Evolutionary conservation across 2,113 vertebrate genomes (phyloP).

Genomic region (Paralichthys olivaceus): DNA sequence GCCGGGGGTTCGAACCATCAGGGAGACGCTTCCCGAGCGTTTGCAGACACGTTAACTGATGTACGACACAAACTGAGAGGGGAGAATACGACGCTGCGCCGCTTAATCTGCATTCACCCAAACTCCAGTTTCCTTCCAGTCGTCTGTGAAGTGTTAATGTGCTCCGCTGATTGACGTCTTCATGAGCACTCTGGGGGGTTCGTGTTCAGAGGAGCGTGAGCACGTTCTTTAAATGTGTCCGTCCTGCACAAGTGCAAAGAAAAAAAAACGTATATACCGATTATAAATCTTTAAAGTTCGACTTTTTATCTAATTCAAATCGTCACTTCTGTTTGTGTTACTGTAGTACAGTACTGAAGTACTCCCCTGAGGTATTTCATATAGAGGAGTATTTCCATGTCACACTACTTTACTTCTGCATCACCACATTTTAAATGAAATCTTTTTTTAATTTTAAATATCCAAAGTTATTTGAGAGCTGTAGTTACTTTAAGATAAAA

Average conservation of each 20-base stretch:
- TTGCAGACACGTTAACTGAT: too few species aligned
- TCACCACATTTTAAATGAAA: too few species aligned
- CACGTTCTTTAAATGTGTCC: conserved; percentile 40
- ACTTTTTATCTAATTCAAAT: not conserved
- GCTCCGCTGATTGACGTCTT: conserved; percentile 57
- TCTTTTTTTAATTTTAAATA: too few species aligned
- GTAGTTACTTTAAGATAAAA: too few species aligned
- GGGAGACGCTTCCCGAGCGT: too few species aligned
- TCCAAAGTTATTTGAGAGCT: too few species aligned
- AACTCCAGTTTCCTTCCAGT: conserved; percentile 30
- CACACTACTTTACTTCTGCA: too few species aligned
- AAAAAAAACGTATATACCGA: not conserved
- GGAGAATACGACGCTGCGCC: not conserved
- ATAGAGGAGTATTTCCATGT: too few species aligned
- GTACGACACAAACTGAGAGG: not conserved
- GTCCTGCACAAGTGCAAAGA: conserved; percentile 28
- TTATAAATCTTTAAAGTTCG: not conserved
- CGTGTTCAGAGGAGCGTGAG: conserved; percentile 44
- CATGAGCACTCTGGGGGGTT: conserved; percentile 34
- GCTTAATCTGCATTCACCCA: conserved; percentile 30
- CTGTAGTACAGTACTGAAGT: too few species aligned
- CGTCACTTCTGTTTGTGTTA: not conserved
- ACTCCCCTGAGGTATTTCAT: too few species aligned
- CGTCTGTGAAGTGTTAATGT: conserved; percentile 53
- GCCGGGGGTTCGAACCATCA: too few species aligned